These are phyloP conservation scores for Tribolium freemani DNA, from an alignment of 2,888 invertebrate genomes.

Conservation along the genomic window DNA sequence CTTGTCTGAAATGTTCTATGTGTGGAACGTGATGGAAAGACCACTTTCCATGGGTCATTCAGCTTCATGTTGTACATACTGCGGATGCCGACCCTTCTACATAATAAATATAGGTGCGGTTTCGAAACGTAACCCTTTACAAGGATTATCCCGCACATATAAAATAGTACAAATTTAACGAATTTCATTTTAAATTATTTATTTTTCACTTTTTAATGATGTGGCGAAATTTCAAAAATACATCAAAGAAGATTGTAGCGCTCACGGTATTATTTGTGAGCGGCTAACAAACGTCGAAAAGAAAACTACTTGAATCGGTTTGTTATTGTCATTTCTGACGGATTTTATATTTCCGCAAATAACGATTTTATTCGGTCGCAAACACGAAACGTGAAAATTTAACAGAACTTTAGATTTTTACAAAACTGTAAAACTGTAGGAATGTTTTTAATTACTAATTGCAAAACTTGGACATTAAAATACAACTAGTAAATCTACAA, in stretches of 20 bases:
- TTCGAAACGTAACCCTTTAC: not conserved
- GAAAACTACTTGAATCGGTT: not conserved
- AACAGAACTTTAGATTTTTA: too few species aligned
- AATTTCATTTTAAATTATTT: not conserved
- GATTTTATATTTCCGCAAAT: not conserved
- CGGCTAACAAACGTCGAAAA: not conserved
- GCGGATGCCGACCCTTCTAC: conserved; percentile 33
- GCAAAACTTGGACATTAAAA: not conserved
- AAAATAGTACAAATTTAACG: not conserved
- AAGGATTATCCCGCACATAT: not conserved
- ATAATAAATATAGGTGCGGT: conserved; percentile 28
- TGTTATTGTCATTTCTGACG: not conserved
- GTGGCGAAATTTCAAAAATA: too few species aligned
- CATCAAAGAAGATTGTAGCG: not conserved
- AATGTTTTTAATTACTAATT: not conserved
- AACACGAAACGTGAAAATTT: too few species aligned
- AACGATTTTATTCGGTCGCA: not conserved
- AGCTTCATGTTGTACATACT: conserved; percentile 28
- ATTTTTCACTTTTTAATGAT: too few species aligned
- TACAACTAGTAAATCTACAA: not conserved
- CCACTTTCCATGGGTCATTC: conserved; percentile 31
- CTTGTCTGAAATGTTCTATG: not conserved
- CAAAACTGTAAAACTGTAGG: not conserved
- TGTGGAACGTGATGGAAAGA: conserved; percentile 10
- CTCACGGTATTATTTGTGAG: not conserved